Conservation (phyloP, 2,888 invertebrate genomes). For the Noctuana brunneofusca region DNA sequence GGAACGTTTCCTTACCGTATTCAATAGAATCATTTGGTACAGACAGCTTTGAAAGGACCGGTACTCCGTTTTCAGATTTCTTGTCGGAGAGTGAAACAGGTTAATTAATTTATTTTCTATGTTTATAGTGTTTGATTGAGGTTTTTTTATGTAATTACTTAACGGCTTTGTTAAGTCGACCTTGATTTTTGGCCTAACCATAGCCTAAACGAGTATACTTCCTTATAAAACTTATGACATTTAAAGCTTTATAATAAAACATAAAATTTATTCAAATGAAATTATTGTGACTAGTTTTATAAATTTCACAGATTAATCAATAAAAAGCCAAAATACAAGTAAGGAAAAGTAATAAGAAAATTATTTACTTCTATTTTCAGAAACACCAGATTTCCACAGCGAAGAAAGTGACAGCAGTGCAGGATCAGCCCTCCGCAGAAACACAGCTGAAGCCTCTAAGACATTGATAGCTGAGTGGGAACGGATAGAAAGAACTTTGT, state of each 20-base stretch:
- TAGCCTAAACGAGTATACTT: too few relatives aligned
- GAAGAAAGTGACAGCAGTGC: slow-evolving; percentile 80
- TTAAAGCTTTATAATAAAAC: too few relatives aligned
- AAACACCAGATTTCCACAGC: slow-evolving; percentile 73
- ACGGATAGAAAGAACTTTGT: slow-evolving; percentile 80
- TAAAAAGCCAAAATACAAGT: too few relatives aligned
- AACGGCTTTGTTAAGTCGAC: too few relatives aligned
- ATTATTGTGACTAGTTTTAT: too few relatives aligned
- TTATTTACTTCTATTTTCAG: slow-evolving; percentile 42
- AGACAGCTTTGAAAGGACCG: slow-evolving; percentile 61
- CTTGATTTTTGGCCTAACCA: too few relatives aligned
- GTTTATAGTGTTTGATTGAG: too few relatives aligned
- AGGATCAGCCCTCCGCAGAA: slow-evolving; percentile 75
- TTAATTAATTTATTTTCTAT: slow-evolving; percentile 39
- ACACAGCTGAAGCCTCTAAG: slow-evolving; percentile 78
- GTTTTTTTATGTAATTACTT: too few relatives aligned
- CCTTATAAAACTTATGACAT: too few relatives aligned
- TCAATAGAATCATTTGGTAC: slow-evolving; percentile 56
- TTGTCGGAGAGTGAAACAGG: slow-evolving; percentile 76
- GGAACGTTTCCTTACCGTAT: slow-evolving; percentile 68
- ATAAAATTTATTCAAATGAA: too few relatives aligned
- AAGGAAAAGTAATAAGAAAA: too few relatives aligned
- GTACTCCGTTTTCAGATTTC: slow-evolving; percentile 74
- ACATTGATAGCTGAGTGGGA: slow-evolving; percentile 80
- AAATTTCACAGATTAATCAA: too few relatives aligned